Evolutionary conservation across 2,113 vertebrate genomes (phyloP), one percentile per base, ranked within the genome.

Genomic region (Xiphorhynchus elegans): DNA sequence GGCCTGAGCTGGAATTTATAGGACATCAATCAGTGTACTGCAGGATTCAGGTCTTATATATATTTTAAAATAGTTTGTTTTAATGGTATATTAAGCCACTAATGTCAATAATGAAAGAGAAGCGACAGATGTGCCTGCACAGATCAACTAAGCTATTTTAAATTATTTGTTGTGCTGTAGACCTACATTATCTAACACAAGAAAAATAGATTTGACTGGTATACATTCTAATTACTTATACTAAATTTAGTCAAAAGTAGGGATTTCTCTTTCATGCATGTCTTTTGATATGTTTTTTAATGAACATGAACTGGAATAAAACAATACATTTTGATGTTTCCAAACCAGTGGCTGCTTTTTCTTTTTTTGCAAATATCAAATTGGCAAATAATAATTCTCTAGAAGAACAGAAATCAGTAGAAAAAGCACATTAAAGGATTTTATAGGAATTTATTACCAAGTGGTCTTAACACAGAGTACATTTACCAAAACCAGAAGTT

Each of bases 71-170:
- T 20, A 58, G 39, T 90, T 95, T 80, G 42, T 55, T 96, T 93
- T 66, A 96, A 80, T 88, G 72, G 59, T 84, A 25, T 93, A 91
- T 91, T 80, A 92, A 88, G 85, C 28, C 76, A 96, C 31, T 52
- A 44, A 84, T 87, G 92, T 96, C 87, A 95, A 90, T 93, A 95
- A 91, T 96, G 89, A 95, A 95, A 89, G 63, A 93, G 63, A 95
- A 92, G 40, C 13, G 56, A 89, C 69, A 95, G 87, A 96, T 93
- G 94, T 95, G 93, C 56, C 47, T 83, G 28, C 70, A 62, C 11
- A 95, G 39, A 90, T 83, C 52, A 80, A 28, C 82, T 69, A 83
- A 96, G 87, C 10, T 93, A 89, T 95, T 91, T 56, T 83, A 89
- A 93, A 95, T 96, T 94, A 93, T 96, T 97, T 94, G 75, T 90